Percentiles rank a stretch among this genome's conserved stretches.
phyloP scores from a whole-genome alignment of 2,888 invertebrate species.

The Nymphalis c-album region DNA sequence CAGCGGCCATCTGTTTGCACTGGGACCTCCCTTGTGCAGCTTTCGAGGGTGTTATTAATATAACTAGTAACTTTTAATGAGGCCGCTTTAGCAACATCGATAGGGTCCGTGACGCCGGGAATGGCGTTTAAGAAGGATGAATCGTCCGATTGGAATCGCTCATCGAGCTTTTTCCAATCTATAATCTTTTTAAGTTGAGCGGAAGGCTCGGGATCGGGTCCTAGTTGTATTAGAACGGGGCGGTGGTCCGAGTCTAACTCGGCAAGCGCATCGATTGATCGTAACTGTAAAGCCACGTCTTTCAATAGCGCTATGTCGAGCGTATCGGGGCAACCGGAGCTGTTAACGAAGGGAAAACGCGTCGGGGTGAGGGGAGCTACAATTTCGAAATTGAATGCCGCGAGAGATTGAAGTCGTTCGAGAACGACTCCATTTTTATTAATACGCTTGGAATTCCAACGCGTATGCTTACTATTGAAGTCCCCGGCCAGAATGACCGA shows the following conservation, averaged over 20 bases:
- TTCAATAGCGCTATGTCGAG: constrained; percentile 5
- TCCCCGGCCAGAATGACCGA: constrained; percentile 23
- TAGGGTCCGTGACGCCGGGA: too few relatives aligned
- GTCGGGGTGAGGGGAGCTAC: not conserved
- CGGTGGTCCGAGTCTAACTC: constrained; percentile 15
- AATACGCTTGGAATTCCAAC: not conserved
- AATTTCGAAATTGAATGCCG: not conserved
- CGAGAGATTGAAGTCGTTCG: not conserved
- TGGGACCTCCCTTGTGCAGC: not conserved
- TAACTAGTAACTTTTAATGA: too few relatives aligned
- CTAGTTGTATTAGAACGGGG: constrained; percentile 8
- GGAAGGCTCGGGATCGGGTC: not conserved
- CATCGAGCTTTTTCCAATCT: not conserved
- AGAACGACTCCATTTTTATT: not conserved
- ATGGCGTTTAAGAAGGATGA: too few relatives aligned
- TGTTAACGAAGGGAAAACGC: not conserved
- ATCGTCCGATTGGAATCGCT: not conserved
- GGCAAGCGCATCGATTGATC: not conserved
- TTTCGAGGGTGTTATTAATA: too few relatives aligned
- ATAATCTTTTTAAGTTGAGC: not conserved
- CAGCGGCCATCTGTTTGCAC: not conserved
- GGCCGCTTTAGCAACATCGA: too few relatives aligned
- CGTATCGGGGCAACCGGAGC: not conserved
- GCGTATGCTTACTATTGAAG: constrained; percentile 17
- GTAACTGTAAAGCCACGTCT: not conserved